Base-by-base conservation (phyloP, 2,113 vertebrate species). In the Hystrix cristata region DNA sequence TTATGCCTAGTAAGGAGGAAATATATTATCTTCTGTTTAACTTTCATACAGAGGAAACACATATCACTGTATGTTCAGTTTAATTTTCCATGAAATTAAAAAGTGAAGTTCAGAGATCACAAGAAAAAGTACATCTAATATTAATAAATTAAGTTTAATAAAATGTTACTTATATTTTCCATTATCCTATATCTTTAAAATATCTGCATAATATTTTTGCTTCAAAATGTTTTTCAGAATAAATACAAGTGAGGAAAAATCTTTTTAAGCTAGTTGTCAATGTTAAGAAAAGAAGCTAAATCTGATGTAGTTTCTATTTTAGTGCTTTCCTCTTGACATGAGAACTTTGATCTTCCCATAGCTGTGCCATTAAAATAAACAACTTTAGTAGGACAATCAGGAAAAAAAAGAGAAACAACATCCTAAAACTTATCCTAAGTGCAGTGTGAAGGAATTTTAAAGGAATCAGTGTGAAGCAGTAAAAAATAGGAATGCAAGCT, bases 221-320 rank as follows among this genome's bases (percentile, higher is more conserved):
- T 82, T 95, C 69, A 48, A 84, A 95, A 65, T 86, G 25, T 38
- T 93, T 95, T 96, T 83, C 34, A 96, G 48, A 79, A 87, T 95
- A 29, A 94, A 71, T n/a, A 85, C 19, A 97, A 97, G 46, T 83
- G 5, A 97, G 92, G 25, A 23, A 5, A 51, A 82, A 72, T 43
- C 15, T 65, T 78, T 93, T 93, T 96, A 87, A 95, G 46, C 79
- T 90, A 85, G 87, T 92, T 51, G 80, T 78, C 72, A 85, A 62
- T 95, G 12, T 83, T 93, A 65, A 72, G 55, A 95, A 97, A 92
- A 79, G 13, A 90, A 89, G 29, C 76, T 96, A 95, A 96, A 96
- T 84, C 16, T 95, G 15, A 83, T 46, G 25, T 48, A 94, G 69
- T 67, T 94, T 98, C 53, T 95, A 82, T 65, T 95, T 94, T 72